Evolutionary conservation across 2,888 invertebrate genomes (phyloP), one percentile per base, ranked within the genome.

Genomic region (Fissipunctia ypsillon): DNA sequence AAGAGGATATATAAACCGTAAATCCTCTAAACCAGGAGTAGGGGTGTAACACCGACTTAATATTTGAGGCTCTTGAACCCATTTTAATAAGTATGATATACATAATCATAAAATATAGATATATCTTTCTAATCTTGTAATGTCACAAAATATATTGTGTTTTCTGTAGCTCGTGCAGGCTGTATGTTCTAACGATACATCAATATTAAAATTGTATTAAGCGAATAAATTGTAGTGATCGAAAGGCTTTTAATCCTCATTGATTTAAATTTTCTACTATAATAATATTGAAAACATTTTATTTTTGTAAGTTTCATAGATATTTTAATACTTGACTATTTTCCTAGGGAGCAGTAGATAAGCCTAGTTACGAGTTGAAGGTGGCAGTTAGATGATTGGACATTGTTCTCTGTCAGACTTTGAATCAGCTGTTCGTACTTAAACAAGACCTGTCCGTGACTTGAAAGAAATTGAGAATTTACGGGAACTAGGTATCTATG

Each of bases 261-360:
- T 22, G 12, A 22, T 7, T 14, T 6, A 22, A 0, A 35, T 10
- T 54, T 6, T 64, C 3, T 59, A 35, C 14, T n/a, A 3, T 25
- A 59, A n/a, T 59, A 14, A 59, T 16, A 14, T 22, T 45, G 3
- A 63, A 28, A 45, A 16, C 5, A n/a, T 4, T 10, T 12, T 25
- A n/a, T n/a, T 48, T 10, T 10, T 38, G 7, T 14, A 14, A 38
- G 9, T 9, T 80, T 76, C 52, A 63, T 28, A 76, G 65, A 80
- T 80, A 80, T 82, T 69, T 45, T 19, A 82, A 81, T 82, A 81
- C 73, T 84, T 72, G 67, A 78, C 79, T 82, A 80, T 80, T 82
- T 84, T 84, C 71, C 73, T 68, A 35, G 72, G 64, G 69, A 78
- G 79, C 76, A 69, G 2, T n/a, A 25, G 10, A 69, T 84, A 66